phyloP scores from a whole-genome alignment of 2,797 vertebrate species.

The Danionella dracula region DNA sequence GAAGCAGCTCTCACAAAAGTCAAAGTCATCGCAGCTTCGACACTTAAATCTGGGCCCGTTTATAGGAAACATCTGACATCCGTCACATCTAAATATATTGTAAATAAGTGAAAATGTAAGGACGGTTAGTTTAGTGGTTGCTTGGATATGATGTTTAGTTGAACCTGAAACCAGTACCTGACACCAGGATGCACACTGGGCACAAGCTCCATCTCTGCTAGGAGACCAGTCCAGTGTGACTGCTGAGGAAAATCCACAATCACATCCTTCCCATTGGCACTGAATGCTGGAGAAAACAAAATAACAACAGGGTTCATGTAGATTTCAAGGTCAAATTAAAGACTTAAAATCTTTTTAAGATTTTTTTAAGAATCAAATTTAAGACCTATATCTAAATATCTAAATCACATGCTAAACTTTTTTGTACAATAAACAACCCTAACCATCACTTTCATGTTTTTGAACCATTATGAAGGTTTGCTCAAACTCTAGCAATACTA shows the following conservation, averaged over 20 bases:
- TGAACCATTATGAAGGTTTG: no score
- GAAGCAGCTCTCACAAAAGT: conserved; percentile 96
- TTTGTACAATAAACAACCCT: no score
- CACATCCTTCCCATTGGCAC: conserved; percentile 97
- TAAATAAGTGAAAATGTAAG: not conserved
- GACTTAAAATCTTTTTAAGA: no score
- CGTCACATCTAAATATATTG: conserved; percentile 87
- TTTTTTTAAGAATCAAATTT: no score
- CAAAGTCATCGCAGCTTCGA: conserved; percentile 94
- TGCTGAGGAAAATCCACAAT: conserved; percentile 98
- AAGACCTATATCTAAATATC: no score
- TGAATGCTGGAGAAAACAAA: conserved; percentile 63
- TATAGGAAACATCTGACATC: conserved; percentile 99
- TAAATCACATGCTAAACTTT: no score
- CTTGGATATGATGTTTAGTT: not conserved
- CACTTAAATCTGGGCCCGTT: conserved; percentile 96
- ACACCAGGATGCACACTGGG: conserved; percentile 95
- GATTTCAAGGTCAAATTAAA: no score
- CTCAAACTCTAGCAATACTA: no score
- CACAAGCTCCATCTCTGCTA: conserved; percentile 97
- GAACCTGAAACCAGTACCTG: no score
- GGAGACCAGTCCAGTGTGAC: conserved; percentile 94
- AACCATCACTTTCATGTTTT: no score
- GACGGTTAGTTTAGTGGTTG: not conserved
- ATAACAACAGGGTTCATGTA: no score